Conservation (phyloP, 2,797 vertebrate genomes). For the Cryptoblepharus egeriae region DNA sequence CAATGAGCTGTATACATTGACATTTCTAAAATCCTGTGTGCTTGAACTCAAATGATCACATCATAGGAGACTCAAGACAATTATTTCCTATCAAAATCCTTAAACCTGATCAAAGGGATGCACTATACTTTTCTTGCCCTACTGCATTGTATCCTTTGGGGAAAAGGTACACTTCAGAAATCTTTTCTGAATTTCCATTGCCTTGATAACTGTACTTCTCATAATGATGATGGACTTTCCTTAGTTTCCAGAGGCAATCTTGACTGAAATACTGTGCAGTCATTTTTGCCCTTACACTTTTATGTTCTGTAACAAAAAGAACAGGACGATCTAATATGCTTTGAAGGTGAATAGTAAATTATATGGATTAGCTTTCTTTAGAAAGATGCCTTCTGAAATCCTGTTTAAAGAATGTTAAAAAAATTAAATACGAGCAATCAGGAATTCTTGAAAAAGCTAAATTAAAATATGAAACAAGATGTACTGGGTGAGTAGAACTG, state of each 20-base stretch:
- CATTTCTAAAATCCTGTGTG: constrained; percentile 73
- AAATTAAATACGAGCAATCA: constrained; percentile 46
- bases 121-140: constrained; percentile 53
- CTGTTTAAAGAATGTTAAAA: constrained; percentile 47
- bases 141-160: constrained; percentile 42
- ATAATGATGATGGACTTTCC: constrained; percentile 57
- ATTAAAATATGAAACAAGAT: constrained; percentile 48
- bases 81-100: constrained; percentile 60
- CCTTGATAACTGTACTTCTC: constrained; percentile 47
- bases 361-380: constrained; percentile 55
- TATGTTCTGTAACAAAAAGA: constrained; percentile 54
- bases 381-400: constrained; percentile 54
- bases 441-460: constrained; percentile 47
- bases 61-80: constrained; percentile 66
- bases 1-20: constrained; percentile 68
- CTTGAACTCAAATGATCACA: constrained; percentile 65
- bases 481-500: constrained; percentile 25
- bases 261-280: constrained; percentile 54
- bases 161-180: constrained; percentile 40
- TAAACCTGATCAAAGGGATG: constrained; percentile 29
- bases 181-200: constrained; percentile 50
- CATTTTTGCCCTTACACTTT: constrained; percentile 61
- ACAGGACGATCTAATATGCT: constrained; percentile 47
- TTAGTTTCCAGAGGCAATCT: constrained; percentile 58
- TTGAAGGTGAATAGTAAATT: constrained; percentile 56